These are phyloP conservation scores for Drosophila grimshawi DNA, from an alignment of 1,140 invertebrate species.

Conservation along the genomic window DNA sequence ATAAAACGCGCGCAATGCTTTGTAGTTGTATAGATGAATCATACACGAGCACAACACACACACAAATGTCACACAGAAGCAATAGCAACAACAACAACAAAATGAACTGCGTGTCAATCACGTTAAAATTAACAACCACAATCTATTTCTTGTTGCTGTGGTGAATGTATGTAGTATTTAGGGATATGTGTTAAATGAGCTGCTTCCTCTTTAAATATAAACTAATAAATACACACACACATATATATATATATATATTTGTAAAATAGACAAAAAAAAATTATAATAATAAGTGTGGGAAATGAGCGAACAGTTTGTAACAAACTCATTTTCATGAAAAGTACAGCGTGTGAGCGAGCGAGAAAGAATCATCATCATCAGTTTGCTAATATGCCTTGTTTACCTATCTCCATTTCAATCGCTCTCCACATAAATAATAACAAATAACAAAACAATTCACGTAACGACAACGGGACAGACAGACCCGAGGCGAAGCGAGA, in stretches of 20 bases:
- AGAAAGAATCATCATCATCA: neutral
- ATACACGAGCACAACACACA: conserved; percentile 32
- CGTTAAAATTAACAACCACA: conserved; percentile 25
- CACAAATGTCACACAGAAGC: conserved; percentile 9
- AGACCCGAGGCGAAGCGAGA: conserved; percentile 13
- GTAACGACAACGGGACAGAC: conserved; percentile 42
- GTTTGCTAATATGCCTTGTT: conserved; percentile 27
- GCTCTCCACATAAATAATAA: conserved; percentile 41
- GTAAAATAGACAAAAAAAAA: conserved; percentile 9
- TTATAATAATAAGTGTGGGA: conserved; percentile 10
- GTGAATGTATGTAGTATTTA: conserved; percentile 54
- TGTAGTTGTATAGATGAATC: conserved; percentile 52
- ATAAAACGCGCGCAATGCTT: conserved; percentile 51
- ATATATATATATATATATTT: no score
- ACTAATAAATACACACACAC: conserved; percentile 19
- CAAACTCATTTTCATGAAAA: conserved; percentile 8
- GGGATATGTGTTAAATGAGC: conserved; percentile 63
- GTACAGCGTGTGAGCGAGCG: neutral
- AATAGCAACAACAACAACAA: conserved; percentile 25
- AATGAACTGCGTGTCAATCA: conserved; percentile 55
- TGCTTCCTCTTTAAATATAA: conserved; percentile 67
- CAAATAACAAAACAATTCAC: conserved; percentile 65
- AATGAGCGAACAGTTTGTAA: conserved; percentile 24
- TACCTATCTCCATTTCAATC: conserved; percentile 22
- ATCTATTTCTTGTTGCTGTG: conserved; percentile 33